phyloP scores from a whole-genome alignment of 2,797 vertebrate genomes.

The Poeciliopsis turneri region DNA sequence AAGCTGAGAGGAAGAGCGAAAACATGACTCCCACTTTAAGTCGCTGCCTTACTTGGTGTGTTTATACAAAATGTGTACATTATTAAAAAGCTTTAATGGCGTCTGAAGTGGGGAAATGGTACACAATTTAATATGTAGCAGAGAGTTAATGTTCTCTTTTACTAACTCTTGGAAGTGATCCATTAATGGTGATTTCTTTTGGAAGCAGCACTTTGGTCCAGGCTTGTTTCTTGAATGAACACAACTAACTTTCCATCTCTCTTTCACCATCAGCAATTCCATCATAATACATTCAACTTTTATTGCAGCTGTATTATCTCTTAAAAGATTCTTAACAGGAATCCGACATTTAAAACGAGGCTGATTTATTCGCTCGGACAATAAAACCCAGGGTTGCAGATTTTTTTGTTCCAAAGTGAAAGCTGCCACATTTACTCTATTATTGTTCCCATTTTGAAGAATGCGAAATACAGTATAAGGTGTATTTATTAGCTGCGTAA shows the following conservation, averaged over 20 bases:
- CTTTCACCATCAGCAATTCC: not conserved
- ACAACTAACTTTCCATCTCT: not conserved
- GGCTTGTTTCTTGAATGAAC: not conserved
- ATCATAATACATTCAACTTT: not conserved
- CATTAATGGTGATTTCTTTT: constrained; percentile 21
- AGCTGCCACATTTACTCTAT: not conserved
- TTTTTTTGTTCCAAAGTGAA: not conserved
- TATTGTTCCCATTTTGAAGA: not conserved
- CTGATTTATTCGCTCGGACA: not conserved
- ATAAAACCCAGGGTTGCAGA: not conserved
- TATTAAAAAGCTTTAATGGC: constrained; percentile 30
- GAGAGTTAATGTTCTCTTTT: constrained; percentile 46
- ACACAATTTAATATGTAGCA: constrained; percentile 38
- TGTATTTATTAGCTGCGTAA: not conserved
- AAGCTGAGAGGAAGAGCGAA: constrained; percentile 47
- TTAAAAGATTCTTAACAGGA: not conserved
- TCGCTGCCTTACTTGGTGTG: constrained; percentile 45
- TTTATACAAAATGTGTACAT: constrained; percentile 44
- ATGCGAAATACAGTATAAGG: not conserved
- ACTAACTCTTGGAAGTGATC: constrained; percentile 53
- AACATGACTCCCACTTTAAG: constrained; percentile 31
- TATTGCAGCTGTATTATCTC: not conserved
- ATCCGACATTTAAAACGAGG: not conserved
- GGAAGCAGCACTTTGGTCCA: not conserved
- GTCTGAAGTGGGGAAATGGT: constrained; percentile 17